A percentile compares a stretch with the other conserved stretches of the same genome.
phyloP scores from a whole-genome alignment of 2,888 invertebrate species.

The Drosophila mimetica region DNA sequence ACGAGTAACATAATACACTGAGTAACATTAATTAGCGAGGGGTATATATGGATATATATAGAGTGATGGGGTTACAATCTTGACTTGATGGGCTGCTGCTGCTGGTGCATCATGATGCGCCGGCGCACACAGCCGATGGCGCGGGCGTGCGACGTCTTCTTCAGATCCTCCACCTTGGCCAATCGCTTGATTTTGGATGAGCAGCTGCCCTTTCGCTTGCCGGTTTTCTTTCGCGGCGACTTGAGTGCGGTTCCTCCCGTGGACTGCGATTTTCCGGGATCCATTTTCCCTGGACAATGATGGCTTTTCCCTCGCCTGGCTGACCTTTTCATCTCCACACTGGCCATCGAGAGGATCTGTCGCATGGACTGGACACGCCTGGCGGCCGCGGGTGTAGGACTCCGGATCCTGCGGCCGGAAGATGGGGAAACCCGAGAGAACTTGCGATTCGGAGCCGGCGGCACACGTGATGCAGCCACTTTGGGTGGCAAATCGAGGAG shows the following conservation, averaged over 20 bases:
- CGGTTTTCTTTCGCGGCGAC: not conserved
- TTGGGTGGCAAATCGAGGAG: constrained; percentile 11
- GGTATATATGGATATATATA: not conserved
- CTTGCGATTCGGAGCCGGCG: constrained; percentile 3
- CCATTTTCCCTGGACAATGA: not conserved
- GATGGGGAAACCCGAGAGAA: constrained; percentile 13
- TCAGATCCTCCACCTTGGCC: not conserved
- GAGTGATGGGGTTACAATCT: not conserved
- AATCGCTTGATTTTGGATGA: not conserved
- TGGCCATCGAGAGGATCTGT: not conserved
- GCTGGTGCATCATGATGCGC: constrained; percentile 2
- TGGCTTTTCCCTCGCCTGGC: not conserved
- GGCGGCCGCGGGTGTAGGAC: not conserved
- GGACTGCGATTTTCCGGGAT: not conserved
- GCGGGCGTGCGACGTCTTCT: not conserved
- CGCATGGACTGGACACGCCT: not conserved
- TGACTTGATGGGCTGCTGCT: not conserved
- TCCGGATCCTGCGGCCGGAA: constrained; percentile 19
- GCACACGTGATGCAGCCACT: constrained; percentile 5
- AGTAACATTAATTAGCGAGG: not conserved
- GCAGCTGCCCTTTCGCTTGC: not conserved
- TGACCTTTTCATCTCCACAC: not conserved
- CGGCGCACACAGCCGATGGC: constrained; percentile 5
- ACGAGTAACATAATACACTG: not conserved
- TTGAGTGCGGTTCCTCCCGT: not conserved